Percentiles rank a stretch among this genome's conserved stretches.
phyloP scores from a whole-genome alignment of 2,113 vertebrate species.

The Chascanopsetta lugubris region DNA sequence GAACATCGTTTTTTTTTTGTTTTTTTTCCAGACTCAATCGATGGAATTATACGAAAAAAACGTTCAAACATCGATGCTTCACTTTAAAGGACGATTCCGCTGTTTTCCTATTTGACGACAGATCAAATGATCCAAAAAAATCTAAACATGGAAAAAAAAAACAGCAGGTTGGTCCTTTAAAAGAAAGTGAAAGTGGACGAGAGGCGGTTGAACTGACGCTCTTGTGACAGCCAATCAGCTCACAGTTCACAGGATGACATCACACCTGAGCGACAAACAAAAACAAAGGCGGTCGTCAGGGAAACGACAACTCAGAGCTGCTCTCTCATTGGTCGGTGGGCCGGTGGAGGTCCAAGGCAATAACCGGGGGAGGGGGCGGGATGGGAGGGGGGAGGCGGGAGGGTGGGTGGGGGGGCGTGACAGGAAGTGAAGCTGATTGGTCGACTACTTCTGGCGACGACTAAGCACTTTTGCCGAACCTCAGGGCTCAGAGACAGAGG shows the following conservation, averaged over 20 bases:
- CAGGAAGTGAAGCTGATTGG: conserved; percentile 33
- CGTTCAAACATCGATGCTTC: background rate
- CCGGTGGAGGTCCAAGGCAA: conserved; percentile 26
- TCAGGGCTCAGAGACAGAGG: conserved; percentile 71
- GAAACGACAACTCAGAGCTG: background rate
- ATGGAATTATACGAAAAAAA: background rate
- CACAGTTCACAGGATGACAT: conserved; percentile 2
- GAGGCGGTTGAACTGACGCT: background rate
- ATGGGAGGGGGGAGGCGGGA: no score
- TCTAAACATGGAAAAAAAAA: background rate
- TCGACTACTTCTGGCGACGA: conserved; percentile 24
- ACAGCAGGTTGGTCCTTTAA: conserved; percentile 15
- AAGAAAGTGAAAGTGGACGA: background rate
- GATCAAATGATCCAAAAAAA: background rate
- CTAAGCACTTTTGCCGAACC: conserved; percentile 74
- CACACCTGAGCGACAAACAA: background rate
- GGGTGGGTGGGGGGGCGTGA: no score
- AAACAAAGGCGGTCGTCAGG: background rate
- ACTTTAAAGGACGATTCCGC: conserved; percentile 14
- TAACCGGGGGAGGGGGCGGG: no score
- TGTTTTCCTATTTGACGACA: background rate
- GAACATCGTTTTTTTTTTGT: background rate
- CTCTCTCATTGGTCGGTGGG: conserved; percentile 17
- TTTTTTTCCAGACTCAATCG: conserved; percentile 14
- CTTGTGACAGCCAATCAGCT: conserved; percentile 4